Conservation (phyloP, 2,888 invertebrate genomes). For the Pyrgus malvae region DNA sequence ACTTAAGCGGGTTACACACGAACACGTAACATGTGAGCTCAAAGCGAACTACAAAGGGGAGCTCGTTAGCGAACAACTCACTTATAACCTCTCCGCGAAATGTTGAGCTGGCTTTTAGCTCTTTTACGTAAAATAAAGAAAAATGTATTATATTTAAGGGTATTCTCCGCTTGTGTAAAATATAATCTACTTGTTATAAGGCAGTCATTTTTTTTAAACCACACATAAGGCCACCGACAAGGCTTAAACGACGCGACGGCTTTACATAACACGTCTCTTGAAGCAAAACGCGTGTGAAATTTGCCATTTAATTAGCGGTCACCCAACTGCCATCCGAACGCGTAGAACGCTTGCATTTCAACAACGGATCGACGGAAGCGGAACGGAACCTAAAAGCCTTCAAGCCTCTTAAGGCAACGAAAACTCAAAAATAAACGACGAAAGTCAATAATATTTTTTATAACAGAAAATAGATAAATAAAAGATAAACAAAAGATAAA, state of each 20-base stretch:
- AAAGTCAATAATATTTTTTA: neutral
- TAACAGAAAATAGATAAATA: neutral
- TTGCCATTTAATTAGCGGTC: too few species aligned
- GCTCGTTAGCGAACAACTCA: slow-evolving; percentile 11
- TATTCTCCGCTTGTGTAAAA: neutral
- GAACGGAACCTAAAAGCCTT: too few species aligned
- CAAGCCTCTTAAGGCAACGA: too few species aligned
- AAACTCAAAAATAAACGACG: neutral
- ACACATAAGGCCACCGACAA: too few species aligned
- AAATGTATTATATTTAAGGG: neutral
- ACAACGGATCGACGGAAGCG: too few species aligned
- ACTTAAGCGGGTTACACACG: neutral
- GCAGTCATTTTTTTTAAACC: too few species aligned
- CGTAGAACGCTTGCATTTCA: too few species aligned
- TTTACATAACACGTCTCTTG: too few species aligned
- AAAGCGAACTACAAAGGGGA: slow-evolving; percentile 4
- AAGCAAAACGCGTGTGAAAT: too few species aligned
- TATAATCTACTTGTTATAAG: neutral
- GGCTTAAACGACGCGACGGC: too few species aligned
- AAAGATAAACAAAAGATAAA: too few species aligned
- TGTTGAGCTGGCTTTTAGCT: slow-evolving; percentile 1
- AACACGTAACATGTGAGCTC: neutral
- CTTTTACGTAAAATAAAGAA: neutral
- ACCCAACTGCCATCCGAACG: too few species aligned
- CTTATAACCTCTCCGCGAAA: slow-evolving; percentile 6